Conservation (phyloP, 2,888 invertebrate genomes). For the Cecidostiba fungosa region DNA sequence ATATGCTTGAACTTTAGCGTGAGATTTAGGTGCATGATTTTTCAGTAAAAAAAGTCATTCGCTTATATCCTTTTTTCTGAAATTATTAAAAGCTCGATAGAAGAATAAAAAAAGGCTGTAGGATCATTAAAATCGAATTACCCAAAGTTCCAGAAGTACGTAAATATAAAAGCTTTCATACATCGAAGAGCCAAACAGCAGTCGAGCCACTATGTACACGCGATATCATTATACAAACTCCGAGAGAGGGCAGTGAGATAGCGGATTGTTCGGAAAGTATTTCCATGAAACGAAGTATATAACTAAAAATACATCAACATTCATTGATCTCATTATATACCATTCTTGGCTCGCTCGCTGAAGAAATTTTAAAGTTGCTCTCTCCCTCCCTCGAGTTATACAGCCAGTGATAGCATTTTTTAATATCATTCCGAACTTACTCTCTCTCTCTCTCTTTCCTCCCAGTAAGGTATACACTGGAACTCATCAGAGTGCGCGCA, state of each 20-base stretch:
- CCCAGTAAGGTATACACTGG: not conserved
- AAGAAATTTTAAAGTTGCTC: slow-evolving; percentile 48
- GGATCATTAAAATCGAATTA: not conserved
- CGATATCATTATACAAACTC: not conserved
- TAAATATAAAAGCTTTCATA: slow-evolving; percentile 3
- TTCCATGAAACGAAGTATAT: slow-evolving; percentile 3
- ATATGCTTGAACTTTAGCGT: not conserved
- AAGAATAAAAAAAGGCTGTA: not conserved
- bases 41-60: not conserved
- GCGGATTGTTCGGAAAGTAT: slow-evolving; percentile 37
- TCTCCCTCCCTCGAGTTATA: not conserved
- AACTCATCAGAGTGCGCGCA: slow-evolving; percentile 41
- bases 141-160: not conserved
- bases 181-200: not conserved
- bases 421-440: slow-evolving; percentile 54
- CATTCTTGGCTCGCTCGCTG: not conserved
- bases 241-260: not conserved
- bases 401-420: slow-evolving; percentile 50
- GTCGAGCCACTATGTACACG: not conserved
- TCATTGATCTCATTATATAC: slow-evolving; percentile 51
- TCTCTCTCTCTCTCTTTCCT: not conserved
- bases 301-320: slow-evolving; percentile 36
- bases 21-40: not conserved
- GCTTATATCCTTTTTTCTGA: not conserved
- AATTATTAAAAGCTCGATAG: not conserved